Base-by-base conservation (phyloP, 2,113 vertebrate genomes). In the Halcyon senegalensis region DNA sequence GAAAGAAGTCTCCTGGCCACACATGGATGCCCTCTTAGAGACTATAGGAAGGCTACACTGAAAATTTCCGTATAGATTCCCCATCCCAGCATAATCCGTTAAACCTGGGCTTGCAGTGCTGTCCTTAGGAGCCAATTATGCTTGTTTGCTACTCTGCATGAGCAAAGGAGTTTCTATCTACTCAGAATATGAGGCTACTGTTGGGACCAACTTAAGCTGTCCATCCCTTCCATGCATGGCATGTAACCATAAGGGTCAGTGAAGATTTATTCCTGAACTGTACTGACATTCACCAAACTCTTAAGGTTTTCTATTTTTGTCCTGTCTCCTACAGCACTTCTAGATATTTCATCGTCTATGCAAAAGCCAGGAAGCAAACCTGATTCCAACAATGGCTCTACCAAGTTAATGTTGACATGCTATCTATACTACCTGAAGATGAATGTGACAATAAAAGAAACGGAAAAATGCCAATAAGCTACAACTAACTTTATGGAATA, bases 371-470 rank as follows among this genome's bases (percentile, higher is more conserved):
- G 0, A 75, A 76, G 39, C 23, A 82, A 43, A 24, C 19, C 24
- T 8, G 14, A 44, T 44, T 51, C 43, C 60, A 68, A 1, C 0
- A 4, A 48, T 0, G 1, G 37, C 78, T 51, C 48, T 56, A 37
- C 3, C 39, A 19, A 18, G n/a, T 51, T 82, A 70, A 84, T 20
- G 15, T 21, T 5, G 1, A 30, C 23, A 4, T 1, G 2, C 17
- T 28, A 4, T 82, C 87, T 82, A 20, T 30, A 59, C 11, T 7
- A 1, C 0, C 25, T 68, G 81, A 44, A 86, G 79, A 80, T 15
- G 48, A 78, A 39, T 6, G 35, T 19, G 58, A 25, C 35, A 79
- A 39, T 46, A 31, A 76, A 82, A 66, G 20, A 73, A 66, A 55
- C 0, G 1, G 19, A 51, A 20, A 60, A 46, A 27, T 73, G 19